phyloP scores from a whole-genome alignment of 2,888 invertebrate species.

The Agrochola macilenta region DNA sequence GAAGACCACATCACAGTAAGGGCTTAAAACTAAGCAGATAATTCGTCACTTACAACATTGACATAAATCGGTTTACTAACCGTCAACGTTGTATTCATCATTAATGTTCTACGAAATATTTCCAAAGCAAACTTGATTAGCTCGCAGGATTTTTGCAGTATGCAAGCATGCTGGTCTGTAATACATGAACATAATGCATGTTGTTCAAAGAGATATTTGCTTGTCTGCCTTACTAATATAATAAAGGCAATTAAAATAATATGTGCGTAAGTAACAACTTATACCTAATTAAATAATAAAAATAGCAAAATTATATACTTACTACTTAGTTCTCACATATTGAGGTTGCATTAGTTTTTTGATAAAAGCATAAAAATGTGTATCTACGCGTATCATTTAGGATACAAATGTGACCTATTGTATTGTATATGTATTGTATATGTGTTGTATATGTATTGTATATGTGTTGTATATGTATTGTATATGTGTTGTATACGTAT shows the following conservation, averaged over 20 bases:
- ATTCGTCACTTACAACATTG: background rate
- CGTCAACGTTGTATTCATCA: background rate
- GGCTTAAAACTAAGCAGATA: background rate
- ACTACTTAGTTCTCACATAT: background rate
- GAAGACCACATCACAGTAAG: background rate
- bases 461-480: too few species aligned
- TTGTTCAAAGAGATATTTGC: background rate
- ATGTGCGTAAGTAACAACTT: too few species aligned
- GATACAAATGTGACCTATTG: background rate
- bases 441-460: too few species aligned
- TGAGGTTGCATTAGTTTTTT: background rate
- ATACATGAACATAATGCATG: too few species aligned
- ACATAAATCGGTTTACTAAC: background rate
- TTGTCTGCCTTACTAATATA: too few species aligned
- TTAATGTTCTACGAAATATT: constrained; percentile 4
- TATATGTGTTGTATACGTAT: too few species aligned
- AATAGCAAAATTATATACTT: too few species aligned
- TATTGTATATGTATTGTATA: too few species aligned
- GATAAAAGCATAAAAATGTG: background rate
- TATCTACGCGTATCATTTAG: background rate
- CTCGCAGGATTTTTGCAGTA: background rate
- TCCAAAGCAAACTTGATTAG: constrained; percentile 9
- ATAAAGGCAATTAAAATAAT: too few species aligned
- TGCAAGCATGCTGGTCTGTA: background rate
- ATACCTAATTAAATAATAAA: too few species aligned